Evolutionary conservation across 2,888 invertebrate species (phyloP).

Genomic region (Junonia oenone): DNA sequence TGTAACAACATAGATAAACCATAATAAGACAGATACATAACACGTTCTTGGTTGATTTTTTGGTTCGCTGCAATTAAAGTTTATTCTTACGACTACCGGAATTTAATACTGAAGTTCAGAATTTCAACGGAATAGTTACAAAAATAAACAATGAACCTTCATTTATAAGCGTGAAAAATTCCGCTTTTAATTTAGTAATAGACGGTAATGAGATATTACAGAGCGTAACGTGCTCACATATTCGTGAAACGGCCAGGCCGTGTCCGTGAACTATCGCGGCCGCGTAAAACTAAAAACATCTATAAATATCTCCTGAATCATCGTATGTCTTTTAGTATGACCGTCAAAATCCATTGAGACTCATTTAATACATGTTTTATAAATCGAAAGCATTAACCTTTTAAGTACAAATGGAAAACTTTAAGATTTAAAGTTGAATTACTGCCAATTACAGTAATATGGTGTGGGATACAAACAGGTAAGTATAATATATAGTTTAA

Average conservation of each 20-base stretch:
- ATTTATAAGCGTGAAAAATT: neutral
- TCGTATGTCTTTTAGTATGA: conserved; percentile 11
- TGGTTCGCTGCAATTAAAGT: no score
- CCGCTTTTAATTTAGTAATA: neutral
- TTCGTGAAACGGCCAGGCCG: conserved; percentile 10
- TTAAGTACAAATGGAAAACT: neutral
- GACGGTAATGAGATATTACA: conserved; percentile 1
- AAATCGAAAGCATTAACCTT: neutral
- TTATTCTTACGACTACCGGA: no score
- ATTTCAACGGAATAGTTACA: neutral
- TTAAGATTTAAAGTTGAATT: neutral
- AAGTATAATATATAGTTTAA: no score
- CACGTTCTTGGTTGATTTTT: no score
- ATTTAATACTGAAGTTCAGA: no score
- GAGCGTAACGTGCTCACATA: neutral
- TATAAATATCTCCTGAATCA: conserved; percentile 25
- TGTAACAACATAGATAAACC: no score
- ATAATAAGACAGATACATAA: no score
- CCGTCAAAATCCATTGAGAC: conserved; percentile 17
- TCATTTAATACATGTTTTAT: neutral
- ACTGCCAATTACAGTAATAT: neutral
- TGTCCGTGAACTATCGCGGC: conserved; percentile 34
- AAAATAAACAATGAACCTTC: neutral
- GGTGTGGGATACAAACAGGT: no score
- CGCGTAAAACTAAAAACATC: conserved; percentile 28